Conservation (phyloP, 2,797 vertebrate species). For the Arctocebus calabarensis region DNA sequence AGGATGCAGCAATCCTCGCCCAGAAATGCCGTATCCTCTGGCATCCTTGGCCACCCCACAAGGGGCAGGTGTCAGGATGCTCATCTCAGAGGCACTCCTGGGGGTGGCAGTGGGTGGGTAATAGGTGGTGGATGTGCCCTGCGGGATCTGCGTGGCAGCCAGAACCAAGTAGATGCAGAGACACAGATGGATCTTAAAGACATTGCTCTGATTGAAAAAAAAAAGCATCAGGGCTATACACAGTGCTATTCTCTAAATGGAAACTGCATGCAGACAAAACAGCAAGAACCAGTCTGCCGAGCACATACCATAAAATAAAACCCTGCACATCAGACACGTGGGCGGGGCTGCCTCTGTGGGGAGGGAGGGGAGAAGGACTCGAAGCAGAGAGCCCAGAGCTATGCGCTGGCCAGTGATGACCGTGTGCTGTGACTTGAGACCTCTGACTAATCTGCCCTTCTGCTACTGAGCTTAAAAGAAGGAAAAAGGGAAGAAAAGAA, state of each 20-base stretch:
- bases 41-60: accelerated
- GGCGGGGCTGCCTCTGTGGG: not conserved
- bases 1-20: accelerated
- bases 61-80: not conserved
- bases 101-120: not conserved
- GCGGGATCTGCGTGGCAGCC: not conserved
- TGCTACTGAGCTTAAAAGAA: no score
- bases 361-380: no score
- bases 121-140: accelerated
- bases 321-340: accelerated
- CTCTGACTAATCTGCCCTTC: accelerated
- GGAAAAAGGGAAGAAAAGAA: no score
- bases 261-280: not conserved
- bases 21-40: not conserved
- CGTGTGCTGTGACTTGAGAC: accelerated
- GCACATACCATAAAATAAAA: not conserved
- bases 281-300: not conserved
- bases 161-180: not conserved
- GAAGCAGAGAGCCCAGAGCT: accelerated
- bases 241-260: not conserved
- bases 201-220: not conserved
- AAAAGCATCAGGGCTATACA: not conserved
- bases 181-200: not conserved
- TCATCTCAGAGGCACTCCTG: not conserved
- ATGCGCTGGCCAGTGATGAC: accelerated